Base-by-base conservation (phyloP, 2,888 invertebrate species). In the Odontocolon sp. region DNA sequence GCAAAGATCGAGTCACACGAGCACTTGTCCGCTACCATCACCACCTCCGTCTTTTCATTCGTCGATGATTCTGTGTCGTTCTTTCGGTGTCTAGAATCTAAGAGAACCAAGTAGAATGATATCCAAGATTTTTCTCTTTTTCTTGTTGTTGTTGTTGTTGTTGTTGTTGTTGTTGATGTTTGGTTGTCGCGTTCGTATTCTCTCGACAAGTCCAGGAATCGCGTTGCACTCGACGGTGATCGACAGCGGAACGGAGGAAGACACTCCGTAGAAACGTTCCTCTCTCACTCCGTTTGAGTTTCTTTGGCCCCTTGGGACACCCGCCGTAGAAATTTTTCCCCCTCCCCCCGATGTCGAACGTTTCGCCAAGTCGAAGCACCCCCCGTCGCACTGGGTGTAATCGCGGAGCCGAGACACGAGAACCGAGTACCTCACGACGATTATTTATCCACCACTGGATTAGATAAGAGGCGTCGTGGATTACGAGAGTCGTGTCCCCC, bases 261-360 rank as follows among this genome's bases (percentile, higher is more conserved):
- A n/a, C n/a, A n/a, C n/a, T n/a, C n/a, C n/a, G n/a, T n/a, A n/a
- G n/a, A n/a, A n/a, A n/a, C n/a, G n/a, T 26, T 47, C 57, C 67
- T 33, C 33, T 31, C 61, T 63, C 68, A 31, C 47, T 61, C 56
- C 40, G 72, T 59, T 56, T 61, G 42, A 67, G 71, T 72, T 72
- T 68, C 56, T 72, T 77, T 57, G 68, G 72, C 68, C 77, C 72
- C n/a, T n/a, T n/a, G 68, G 72, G 56, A 61, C 50, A 56, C 38
- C 38, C 59, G 45, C 50, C 61, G 67, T 33, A 50, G 42, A 68
- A 64, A 68, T 64, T 64, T 23, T 38, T 59, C 52, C 33, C 31
- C 50, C 52, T 33, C 31, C 52, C 18, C 9, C 2, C 2, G 2
- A 6, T 9, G 16, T 2, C 52, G 52, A 8, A 16, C 16, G 56